Conservation (phyloP, 2,113 vertebrate species). For the Coreoperca whiteheadi region DNA sequence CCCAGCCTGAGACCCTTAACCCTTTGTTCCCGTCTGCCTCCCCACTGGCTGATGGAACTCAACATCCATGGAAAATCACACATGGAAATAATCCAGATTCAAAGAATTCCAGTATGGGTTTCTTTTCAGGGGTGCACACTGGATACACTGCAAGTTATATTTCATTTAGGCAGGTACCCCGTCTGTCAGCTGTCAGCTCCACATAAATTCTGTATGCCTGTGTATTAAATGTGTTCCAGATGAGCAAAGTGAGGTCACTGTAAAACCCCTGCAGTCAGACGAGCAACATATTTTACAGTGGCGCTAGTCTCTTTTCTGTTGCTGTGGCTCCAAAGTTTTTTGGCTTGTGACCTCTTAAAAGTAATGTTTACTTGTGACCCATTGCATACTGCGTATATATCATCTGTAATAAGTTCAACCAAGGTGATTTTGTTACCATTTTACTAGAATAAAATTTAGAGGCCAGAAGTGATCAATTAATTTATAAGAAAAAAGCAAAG, state of each 20-base stretch:
- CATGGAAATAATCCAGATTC: slow-evolving; percentile 68
- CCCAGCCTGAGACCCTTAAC: slow-evolving; percentile 68
- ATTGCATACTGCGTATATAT: neutral
- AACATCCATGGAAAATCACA: slow-evolving; percentile 66
- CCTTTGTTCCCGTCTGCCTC: slow-evolving; percentile 56
- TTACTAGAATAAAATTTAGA: neutral
- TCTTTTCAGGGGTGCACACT: slow-evolving; percentile 53
- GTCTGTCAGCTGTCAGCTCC: slow-evolving; percentile 51
- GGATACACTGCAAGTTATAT: slow-evolving; percentile 53
- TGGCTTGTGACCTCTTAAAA: neutral
- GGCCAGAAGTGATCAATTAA: neutral
- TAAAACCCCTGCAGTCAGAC: slow-evolving; percentile 31
- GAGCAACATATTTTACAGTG: slow-evolving; percentile 25
- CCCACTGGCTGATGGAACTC: slow-evolving; percentile 58
- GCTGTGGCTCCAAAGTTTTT: neutral
- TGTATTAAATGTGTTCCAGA: slow-evolving; percentile 78
- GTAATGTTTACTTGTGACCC: neutral
- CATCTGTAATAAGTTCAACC: neutral
- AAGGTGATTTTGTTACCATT: neutral
- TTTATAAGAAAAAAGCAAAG: neutral
- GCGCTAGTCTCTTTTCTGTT: neutral
- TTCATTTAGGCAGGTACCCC: slow-evolving; percentile 70
- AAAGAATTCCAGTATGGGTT: slow-evolving; percentile 57
- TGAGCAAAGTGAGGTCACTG: slow-evolving; percentile 61
- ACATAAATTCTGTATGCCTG: slow-evolving; percentile 50